Base-by-base conservation (phyloP, 2,888 invertebrate genomes). In the Asteroscopus sphinx region DNA sequence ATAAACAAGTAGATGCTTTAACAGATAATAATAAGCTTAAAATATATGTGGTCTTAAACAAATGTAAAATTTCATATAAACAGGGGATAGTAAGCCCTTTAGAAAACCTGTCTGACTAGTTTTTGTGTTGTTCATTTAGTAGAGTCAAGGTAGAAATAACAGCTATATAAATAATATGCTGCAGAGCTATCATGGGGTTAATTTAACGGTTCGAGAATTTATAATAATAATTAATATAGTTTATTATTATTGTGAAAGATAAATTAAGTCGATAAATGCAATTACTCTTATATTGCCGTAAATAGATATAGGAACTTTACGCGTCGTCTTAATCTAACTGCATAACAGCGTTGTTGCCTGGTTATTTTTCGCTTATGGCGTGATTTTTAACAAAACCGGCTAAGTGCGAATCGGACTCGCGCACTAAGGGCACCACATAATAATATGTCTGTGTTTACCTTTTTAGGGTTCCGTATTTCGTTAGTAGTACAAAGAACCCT, bases 61-160 rank as follows among this genome's bases (percentile, higher is more conserved):
- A 13, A 46, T 54, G 68, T 67, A 69, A 71, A 61, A 69, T 74
- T 74, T 77, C 49, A 53, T 71, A 68, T 67, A 59, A 68, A 70
- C 65, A 72, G 54, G 79, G 75, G 73, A 78, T 76, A 79, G 70
- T 66, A 63, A 81, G 77, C 84, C 85, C 85, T 88, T 85, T 77
- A 76, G 66, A 77, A 79, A 87, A 87, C 89, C 77, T 51, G 88
- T 83, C 45, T 44, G 61, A 80, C 88, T 71, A 79, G 86, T 84
- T 87, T 85, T 84, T 81, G 79, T 76, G 55, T 70, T 76, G 79
- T 77, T 78, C 77, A 77, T 68, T 73, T 77, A 77, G 79, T 77
- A 77, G 79, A 77, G 79, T 83, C 82, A 81, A 85, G 80, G 81
- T 76, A 66, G 63, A 44, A 11, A 13, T 48, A 36, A 51, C 26